phyloP scores from a whole-genome alignment of 1,140 invertebrate genomes.

The Cardiocondyla obscurior region DNA sequence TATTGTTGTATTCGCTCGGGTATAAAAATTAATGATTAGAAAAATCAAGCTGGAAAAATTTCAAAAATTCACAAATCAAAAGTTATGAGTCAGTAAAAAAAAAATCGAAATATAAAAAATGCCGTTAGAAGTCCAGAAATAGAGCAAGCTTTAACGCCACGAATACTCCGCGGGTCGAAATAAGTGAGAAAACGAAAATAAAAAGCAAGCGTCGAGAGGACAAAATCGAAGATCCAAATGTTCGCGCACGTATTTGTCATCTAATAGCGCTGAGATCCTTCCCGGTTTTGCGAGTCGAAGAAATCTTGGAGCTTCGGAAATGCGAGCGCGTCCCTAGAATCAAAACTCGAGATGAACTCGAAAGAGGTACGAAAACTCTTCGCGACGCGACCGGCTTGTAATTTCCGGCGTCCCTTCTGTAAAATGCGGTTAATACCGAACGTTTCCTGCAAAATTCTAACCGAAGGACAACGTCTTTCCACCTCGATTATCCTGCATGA shows the following conservation, averaged over 20 bases:
- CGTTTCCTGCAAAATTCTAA: conserved; percentile 11
- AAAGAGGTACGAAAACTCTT: conserved; percentile 2
- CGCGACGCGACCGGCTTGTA: conserved; percentile 4
- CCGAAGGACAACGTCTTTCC: conserved; percentile 14
- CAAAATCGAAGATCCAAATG: neutral
- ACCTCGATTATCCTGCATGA: conserved; percentile 4
- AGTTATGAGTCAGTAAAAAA: neutral
- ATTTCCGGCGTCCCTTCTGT: neutral
- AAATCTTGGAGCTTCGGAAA: neutral
- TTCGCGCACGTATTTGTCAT: neutral
- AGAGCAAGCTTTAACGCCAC: neutral
- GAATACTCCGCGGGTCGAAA: neutral
- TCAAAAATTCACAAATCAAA: neutral
- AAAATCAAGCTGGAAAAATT: neutral
- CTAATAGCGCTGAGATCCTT: neutral
- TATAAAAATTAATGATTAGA: neutral
- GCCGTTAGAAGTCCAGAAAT: neutral
- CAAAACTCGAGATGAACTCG: neutral
- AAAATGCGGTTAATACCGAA: conserved; percentile 21
- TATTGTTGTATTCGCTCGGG: neutral
- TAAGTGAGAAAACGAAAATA: neutral
- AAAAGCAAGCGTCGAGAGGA: neutral
- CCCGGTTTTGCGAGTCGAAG: neutral
- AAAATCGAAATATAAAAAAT: neutral
- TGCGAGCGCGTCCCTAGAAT: neutral